These are phyloP conservation scores for Phortica magna DNA, from an alignment of 2,888 invertebrate genomes.

Conservation along the genomic window DNA sequence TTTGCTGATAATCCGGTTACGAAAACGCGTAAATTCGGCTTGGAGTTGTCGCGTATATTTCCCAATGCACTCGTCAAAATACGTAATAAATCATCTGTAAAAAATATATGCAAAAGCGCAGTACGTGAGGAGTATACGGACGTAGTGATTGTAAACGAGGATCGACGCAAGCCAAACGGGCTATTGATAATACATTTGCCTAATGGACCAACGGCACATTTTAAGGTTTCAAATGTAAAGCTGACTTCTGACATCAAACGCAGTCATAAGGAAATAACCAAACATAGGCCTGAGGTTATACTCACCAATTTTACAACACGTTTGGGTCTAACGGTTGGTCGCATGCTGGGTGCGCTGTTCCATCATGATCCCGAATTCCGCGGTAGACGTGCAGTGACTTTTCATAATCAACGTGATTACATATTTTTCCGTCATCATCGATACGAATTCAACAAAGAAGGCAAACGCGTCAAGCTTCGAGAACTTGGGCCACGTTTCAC, in stretches of 20 bases:
- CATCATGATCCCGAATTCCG: conserved; percentile 97
- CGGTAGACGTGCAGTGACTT: conserved; percentile 95
- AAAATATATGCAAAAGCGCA: conserved; percentile 94
- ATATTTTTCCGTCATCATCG: conserved; percentile 99
- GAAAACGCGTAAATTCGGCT: conserved; percentile 94
- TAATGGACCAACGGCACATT: conserved; percentile 97
- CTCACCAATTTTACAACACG: conserved; percentile 97
- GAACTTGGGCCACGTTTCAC: conserved; percentile 99
- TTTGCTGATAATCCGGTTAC: conserved; percentile 94
- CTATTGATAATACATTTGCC: conserved; percentile 96
- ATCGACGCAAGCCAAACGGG: conserved; percentile 94
- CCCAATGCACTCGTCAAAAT: conserved; percentile 94
- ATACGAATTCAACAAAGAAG: conserved; percentile 93
- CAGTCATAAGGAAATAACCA: conserved; percentile 88
- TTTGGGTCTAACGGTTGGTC: conserved; percentile 91
- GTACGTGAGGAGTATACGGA: conserved; percentile 90
- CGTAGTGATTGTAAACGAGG: conserved; percentile 95
- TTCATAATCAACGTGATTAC: conserved; percentile 99
- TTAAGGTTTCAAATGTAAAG: conserved; percentile 94
- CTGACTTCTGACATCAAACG: conserved; percentile 91
- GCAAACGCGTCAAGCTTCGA: conserved; percentile 85
- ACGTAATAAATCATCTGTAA: conserved; percentile 92
- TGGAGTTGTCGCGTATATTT: conserved; percentile 93
- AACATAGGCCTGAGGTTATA: conserved; percentile 96
- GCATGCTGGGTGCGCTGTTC: conserved; percentile 96